Percentiles rank a stretch among this genome's conserved stretches.
Conservation (phyloP, 2,888 invertebrate species). For the Malacosoma neustria region DNA sequence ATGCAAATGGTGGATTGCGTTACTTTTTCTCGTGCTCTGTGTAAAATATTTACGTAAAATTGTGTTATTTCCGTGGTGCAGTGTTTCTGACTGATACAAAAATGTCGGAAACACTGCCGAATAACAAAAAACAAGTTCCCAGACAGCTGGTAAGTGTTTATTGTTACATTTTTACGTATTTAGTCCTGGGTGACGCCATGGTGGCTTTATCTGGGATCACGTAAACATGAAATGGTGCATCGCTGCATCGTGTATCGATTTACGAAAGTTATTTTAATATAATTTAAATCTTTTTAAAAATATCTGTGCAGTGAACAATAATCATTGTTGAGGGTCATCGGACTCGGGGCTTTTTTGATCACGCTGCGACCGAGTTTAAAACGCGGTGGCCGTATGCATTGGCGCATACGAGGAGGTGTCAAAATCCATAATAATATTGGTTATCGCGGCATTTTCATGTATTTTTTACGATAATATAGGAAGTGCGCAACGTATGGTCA, state of each 20-base stretch:
- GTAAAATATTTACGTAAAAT: constrained; percentile 77
- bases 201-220: constrained; percentile 78
- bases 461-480: constrained; percentile 35
- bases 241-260: constrained; percentile 74
- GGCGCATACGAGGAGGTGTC: constrained; percentile 73
- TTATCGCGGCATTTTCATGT: constrained; percentile 51
- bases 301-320: constrained; percentile 27
- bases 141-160: constrained; percentile 78
- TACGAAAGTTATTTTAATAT: constrained; percentile 44
- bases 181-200: constrained; percentile 78
- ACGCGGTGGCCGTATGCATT: constrained; percentile 71
- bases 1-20: constrained; percentile 76
- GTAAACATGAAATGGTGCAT: constrained; percentile 77
- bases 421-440: constrained; percentile 69
- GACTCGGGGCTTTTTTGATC: constrained; percentile 59
- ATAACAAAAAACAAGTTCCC: constrained; percentile 73
- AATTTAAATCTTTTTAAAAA: constrained; percentile 26
- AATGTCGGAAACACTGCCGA: constrained; percentile 77
- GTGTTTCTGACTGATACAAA: constrained; percentile 71
- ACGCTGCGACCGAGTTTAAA: constrained; percentile 66
- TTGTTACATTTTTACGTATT: constrained; percentile 69
- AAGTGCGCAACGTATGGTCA: constrained; percentile 41
- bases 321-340: constrained; percentile 52
- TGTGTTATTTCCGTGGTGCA: constrained; percentile 66
- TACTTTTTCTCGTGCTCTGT: constrained; percentile 74